phyloP scores from a whole-genome alignment of 2,888 invertebrate genomes.

The Eupeodes luniger region DNA sequence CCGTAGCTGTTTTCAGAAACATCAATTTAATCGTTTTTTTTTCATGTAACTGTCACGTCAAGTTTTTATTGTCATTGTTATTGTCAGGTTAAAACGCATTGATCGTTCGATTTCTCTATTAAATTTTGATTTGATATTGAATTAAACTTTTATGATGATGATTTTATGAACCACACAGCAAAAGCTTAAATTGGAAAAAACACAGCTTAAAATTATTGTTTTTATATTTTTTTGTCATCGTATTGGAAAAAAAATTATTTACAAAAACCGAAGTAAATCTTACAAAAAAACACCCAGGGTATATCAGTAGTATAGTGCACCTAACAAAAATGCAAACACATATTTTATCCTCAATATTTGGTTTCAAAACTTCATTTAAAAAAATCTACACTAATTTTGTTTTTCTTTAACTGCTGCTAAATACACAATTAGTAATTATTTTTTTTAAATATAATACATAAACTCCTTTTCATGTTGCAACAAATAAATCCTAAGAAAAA shows the following conservation, averaged over 20 bases:
- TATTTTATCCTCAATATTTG: conserved; percentile 40
- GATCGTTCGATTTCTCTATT: too few relatives aligned
- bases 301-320: conserved; percentile 77
- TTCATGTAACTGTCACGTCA: too few relatives aligned
- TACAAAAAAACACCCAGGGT: conserved; percentile 75
- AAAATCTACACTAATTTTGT: conserved; percentile 45
- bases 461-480: conserved; percentile 55
- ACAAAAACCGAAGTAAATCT: conserved; percentile 50
- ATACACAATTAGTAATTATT: conserved; percentile 1
- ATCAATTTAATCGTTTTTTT: too few relatives aligned
- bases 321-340: conserved; percentile 53
- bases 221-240: background rate
- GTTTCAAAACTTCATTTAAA: background rate
- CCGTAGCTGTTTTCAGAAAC: too few relatives aligned
- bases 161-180: conserved; percentile 13
- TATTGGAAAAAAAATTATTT: background rate
- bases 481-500: conserved; percentile 41
- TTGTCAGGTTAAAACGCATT: too few relatives aligned
- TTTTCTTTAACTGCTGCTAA: conserved; percentile 16
- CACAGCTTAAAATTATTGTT: conserved; percentile 22
- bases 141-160: conserved; percentile 14
- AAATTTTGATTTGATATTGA: background rate
- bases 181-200: conserved; percentile 25
- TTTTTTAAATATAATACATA: conserved; percentile 5
- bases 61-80: too few relatives aligned